A percentile compares a stretch with the other conserved stretches of the same genome.
Evolutionary conservation across 2,797 vertebrate species (phyloP).

Genomic region (Mico argentatus): DNA sequence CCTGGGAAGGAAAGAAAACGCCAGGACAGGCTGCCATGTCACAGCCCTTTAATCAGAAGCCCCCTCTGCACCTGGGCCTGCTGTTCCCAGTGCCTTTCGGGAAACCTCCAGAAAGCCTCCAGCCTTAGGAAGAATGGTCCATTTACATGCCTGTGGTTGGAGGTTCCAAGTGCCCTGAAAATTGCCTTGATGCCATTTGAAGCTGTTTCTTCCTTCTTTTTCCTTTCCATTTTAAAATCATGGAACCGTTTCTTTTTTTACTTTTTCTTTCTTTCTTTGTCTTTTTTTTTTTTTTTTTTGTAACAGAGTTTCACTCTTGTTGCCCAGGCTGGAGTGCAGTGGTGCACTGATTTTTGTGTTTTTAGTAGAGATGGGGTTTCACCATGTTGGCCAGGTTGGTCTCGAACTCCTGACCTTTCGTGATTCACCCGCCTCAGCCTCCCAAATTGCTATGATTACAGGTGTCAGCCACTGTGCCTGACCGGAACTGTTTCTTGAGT

Average conservation of each 20-base stretch:
- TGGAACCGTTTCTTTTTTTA: not conserved
- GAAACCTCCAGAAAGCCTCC: not conserved
- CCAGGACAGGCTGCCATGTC: not conserved
- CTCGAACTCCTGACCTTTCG: not conserved
- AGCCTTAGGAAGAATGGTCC: not conserved
- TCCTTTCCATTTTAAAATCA: not conserved
- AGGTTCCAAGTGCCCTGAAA: not conserved
- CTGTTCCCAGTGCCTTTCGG: not conserved
- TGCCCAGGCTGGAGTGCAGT: not conserved
- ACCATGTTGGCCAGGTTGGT: not conserved
- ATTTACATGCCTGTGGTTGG: accelerated
- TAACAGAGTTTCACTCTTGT: not conserved
- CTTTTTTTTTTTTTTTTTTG: no score
- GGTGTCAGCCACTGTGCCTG: not conserved
- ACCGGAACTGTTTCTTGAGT: not conserved
- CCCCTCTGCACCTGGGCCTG: not conserved
- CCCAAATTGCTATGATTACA: not conserved
- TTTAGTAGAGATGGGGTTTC: not conserved
- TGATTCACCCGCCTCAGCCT: accelerated
- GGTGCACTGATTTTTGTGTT: not conserved
- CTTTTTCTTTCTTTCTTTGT: no score
- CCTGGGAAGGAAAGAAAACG: not conserved
- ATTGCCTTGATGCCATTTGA: not conserved
- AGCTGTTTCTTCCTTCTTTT: not conserved
- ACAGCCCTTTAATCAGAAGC: not conserved